Conservation (phyloP, 2,113 vertebrate species). For the Spermophilus dauricus region DNA sequence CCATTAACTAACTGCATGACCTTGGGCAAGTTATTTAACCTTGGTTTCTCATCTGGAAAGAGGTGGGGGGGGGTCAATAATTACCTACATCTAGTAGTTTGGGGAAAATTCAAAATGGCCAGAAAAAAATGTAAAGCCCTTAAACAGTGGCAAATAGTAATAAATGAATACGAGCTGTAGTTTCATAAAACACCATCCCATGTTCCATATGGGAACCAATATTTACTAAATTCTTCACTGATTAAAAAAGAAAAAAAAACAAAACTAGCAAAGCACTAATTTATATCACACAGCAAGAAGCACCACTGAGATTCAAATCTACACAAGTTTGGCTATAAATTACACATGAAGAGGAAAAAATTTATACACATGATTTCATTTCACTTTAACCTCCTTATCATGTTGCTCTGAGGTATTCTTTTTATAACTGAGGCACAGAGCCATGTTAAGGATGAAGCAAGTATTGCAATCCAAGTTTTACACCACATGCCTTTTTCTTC, state of each 20-base stretch:
- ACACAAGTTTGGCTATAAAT: background rate
- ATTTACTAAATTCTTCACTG: background rate
- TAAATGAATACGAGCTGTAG: background rate
- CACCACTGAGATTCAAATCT: background rate
- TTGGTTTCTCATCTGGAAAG: background rate
- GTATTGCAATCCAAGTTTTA: background rate
- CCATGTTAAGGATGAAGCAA: background rate
- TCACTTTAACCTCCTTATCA: background rate
- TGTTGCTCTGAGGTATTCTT: background rate
- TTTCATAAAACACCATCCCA: background rate
- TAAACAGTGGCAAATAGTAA: background rate
- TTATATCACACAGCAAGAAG: background rate
- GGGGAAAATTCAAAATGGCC: background rate
- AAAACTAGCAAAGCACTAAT: background rate
- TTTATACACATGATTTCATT: background rate
- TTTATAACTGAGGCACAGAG: background rate
- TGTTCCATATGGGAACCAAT: background rate
- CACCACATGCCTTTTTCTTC: background rate
- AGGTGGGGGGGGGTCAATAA: background rate
- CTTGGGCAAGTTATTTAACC: background rate
- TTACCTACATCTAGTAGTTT: background rate
- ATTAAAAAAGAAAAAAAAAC: background rate
- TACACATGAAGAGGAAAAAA: background rate
- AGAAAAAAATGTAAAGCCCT: background rate
- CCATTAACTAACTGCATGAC: background rate